Evolutionary conservation across 2,888 invertebrate species (phyloP).

Genomic region (Smittia aterrima): DNA sequence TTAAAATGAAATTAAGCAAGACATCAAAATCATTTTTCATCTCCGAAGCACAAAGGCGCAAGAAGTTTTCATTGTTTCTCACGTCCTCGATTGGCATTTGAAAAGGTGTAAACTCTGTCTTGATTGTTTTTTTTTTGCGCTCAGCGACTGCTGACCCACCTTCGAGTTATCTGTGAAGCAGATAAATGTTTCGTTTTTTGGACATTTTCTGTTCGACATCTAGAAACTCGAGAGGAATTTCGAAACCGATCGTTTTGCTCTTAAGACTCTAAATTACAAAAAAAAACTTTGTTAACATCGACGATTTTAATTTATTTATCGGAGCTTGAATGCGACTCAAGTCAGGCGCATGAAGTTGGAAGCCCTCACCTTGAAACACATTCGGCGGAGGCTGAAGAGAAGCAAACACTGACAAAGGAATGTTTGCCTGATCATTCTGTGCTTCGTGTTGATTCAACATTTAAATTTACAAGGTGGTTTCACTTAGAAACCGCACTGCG

Average conservation of each 20-base stretch:
- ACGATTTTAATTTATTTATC: neutral
- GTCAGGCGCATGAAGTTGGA: neutral
- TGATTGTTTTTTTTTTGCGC: conserved; percentile 23
- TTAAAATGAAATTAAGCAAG: neutral
- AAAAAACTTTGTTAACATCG: neutral
- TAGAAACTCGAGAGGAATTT: neutral
- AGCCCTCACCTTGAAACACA: conserved; percentile 35
- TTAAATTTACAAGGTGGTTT: conserved; percentile 23
- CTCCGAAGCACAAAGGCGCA: neutral
- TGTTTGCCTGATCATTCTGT: conserved; percentile 27
- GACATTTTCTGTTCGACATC: neutral
- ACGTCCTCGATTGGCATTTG: conserved; percentile 32
- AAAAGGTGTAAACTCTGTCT: conserved; percentile 37
- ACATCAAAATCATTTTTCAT: neutral
- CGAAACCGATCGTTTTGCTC: neutral
- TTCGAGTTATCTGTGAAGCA: neutral
- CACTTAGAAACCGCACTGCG: neutral
- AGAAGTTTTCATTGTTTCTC: conserved; percentile 31
- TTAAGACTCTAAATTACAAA: neutral
- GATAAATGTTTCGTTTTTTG: conserved; percentile 11
- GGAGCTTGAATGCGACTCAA: neutral
- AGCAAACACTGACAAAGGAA: conserved; percentile 25
- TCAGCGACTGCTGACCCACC: conserved; percentile 25
- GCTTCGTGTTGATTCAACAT: neutral
- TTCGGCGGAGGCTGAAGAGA: conserved; percentile 9